These are phyloP conservation scores for Apogon hyalosoma DNA, from an alignment of 2,797 vertebrate species.

Conservation along the genomic window DNA sequence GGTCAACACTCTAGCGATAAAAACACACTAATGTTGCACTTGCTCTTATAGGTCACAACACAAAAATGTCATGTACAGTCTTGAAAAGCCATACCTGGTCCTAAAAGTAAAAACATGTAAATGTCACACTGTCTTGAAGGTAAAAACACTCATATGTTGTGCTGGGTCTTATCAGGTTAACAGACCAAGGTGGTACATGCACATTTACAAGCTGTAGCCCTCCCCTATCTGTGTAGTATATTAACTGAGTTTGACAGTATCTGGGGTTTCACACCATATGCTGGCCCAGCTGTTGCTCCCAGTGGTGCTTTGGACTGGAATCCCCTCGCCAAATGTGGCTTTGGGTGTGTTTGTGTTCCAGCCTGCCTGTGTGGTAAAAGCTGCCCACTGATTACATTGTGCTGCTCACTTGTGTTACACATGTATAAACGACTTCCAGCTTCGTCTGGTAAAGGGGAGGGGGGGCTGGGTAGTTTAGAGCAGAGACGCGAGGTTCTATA, in stretches of 20 bases:
- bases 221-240: slow-evolving; percentile 5
- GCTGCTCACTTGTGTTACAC: slow-evolving; percentile 41
- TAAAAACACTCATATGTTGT: too few species aligned
- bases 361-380: slow-evolving; percentile 34
- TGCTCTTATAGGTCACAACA: too few species aligned
- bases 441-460: slow-evolving; percentile 16
- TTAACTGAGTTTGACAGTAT: slow-evolving; percentile 45
- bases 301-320: slow-evolving; percentile 49
- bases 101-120: too few species aligned
- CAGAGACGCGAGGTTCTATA: slow-evolving; percentile 27
- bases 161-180: not conserved
- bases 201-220: slow-evolving; percentile 4
- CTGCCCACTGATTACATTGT: slow-evolving; percentile 42
- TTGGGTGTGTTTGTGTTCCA: slow-evolving; percentile 56
- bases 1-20: too few species aligned
- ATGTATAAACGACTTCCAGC: slow-evolving; percentile 33
- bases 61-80: too few species aligned
- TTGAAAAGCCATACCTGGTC: too few species aligned
- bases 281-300: slow-evolving; percentile 71
- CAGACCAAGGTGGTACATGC: slow-evolving; percentile 3
- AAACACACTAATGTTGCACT: too few species aligned
- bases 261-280: slow-evolving; percentile 66
- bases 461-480: not conserved
- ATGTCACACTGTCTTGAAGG: too few species aligned
- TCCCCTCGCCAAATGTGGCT: slow-evolving; percentile 47